phyloP scores from a whole-genome alignment of 2,797 vertebrate species.

The Gallinago nigripennis region DNA sequence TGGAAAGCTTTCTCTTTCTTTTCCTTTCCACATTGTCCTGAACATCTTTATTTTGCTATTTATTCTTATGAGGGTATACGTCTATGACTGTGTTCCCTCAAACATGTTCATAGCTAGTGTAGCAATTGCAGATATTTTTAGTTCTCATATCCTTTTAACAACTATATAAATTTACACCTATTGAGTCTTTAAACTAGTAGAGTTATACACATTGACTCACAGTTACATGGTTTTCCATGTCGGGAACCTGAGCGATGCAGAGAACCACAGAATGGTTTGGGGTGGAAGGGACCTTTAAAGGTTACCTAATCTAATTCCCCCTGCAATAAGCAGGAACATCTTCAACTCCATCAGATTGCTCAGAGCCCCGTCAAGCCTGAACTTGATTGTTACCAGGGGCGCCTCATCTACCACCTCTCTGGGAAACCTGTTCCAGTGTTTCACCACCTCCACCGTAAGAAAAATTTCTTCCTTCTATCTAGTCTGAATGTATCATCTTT shows the following conservation, averaged over 20 bases:
- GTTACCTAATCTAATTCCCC: background rate
- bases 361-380: background rate
- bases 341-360: background rate
- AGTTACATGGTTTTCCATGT: fast-evolving
- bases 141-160: fast-evolving
- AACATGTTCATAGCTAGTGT: fast-evolving
- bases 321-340: background rate
- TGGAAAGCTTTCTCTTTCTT: background rate
- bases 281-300: background rate
- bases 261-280: background rate
- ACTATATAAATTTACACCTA: background rate
- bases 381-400: background rate
- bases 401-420: background rate
- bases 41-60: background rate
- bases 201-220: background rate
- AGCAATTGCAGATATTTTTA: background rate
- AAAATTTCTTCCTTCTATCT: background rate
- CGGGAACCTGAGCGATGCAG: background rate
- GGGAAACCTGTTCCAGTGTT: background rate
- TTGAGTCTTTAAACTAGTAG: background rate
- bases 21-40: background rate
- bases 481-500: background rate
- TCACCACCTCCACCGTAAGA: background rate
- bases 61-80: background rate
- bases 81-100: background rate